Conservation (phyloP, 2,113 vertebrate genomes). For the Abramis brama region DNA sequence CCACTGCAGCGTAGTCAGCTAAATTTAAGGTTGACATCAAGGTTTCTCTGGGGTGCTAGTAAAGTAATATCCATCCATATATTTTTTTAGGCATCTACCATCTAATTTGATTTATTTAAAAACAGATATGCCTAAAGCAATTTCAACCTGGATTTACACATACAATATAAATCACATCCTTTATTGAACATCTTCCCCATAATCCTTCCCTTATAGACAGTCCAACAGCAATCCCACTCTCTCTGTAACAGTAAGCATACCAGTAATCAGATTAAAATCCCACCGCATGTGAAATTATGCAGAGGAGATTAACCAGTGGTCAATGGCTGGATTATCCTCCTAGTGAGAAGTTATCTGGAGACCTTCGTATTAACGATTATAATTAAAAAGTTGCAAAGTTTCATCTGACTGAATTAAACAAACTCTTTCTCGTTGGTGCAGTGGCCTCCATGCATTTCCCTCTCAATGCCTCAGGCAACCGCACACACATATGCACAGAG, state of each 20-base stretch:
- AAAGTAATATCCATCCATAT: background rate
- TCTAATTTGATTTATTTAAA: background rate
- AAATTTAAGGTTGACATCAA: background rate
- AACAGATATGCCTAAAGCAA: background rate
- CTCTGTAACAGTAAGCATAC: background rate
- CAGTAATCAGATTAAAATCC: constrained; percentile 44
- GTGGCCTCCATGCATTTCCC: background rate
- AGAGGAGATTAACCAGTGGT: constrained; percentile 36
- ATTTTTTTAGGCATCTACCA: background rate
- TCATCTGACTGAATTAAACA: background rate
- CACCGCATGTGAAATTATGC: constrained; percentile 27
- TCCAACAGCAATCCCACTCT: background rate
- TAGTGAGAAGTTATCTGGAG: constrained; percentile 10
- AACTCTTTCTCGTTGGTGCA: constrained; percentile 8
- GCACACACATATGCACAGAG: background rate
- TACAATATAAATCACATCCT: background rate
- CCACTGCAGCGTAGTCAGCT: background rate
- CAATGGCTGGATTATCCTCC: constrained; percentile 13
- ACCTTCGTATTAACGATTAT: background rate
- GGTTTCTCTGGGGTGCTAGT: background rate
- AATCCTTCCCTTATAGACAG: background rate
- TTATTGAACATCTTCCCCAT: background rate
- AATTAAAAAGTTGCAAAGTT: constrained; percentile 10
- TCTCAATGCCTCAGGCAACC: background rate
- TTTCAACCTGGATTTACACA: background rate